Evolutionary conservation across 2,888 invertebrate genomes (phyloP), one percentile per base, ranked within the genome.

Genomic region (Junonia oenone): DNA sequence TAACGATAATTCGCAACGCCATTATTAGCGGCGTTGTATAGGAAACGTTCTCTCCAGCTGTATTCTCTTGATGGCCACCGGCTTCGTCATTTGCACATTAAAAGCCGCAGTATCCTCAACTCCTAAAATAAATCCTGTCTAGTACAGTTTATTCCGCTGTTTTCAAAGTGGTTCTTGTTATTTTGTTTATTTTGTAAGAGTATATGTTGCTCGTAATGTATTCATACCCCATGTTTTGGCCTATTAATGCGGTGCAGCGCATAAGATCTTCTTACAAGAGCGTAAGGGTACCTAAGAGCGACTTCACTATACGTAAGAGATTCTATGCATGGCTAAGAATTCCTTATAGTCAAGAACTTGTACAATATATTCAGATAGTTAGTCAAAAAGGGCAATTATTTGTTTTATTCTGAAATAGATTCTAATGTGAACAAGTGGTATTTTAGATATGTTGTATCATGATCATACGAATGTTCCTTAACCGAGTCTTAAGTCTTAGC

Each of bases 1-100:
- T 70, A 68, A 70, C 70, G 68, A 70, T 70, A 69, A 70, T 70
- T 70, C 69, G 67, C 67, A 56, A 64, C 64, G 63, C 67, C 68
- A 68, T 69, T 69, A 70, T 68, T 68, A 69, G 66, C 60, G 65
- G 61, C 62, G 64, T 65, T 68, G 67, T 68, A 65, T 62, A 67
- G 68, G 66, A 69, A 69, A 68, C 63, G 67, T 65, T 62, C 63
- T 63, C 62, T 54, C 55, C 60, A 62, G 61, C 63, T 67, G 64
- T 59, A 62, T 61, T 59, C 65, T 59, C 63, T 63, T 59, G 63
- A 64, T 59, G 56, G 58, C 62, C 62, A 59, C 56, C 58, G 62
- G 58, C 54, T 59, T 51, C 58, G 52, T 61, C 61, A 53, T 58
- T 63, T 57, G 47, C 27, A 53, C 61, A 58, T 63, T 59, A 58